phyloP scores from a whole-genome alignment of 2,113 vertebrate genomes.

The Sphaerodactylus townsendi region DNA sequence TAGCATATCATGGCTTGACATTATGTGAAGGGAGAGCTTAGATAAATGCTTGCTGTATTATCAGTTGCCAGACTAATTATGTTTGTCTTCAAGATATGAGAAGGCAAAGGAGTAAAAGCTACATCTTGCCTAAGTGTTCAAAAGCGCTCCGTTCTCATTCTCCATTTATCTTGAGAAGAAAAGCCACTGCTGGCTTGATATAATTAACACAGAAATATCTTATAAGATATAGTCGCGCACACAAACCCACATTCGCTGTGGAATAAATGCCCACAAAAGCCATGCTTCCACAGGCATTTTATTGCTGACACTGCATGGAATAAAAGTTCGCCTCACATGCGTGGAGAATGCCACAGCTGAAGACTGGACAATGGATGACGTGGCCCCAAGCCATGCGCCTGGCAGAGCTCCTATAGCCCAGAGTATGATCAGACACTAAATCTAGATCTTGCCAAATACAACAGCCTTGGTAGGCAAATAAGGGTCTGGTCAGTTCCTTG shows the following conservation, averaged over 20 bases:
- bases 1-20: constrained; percentile 33
- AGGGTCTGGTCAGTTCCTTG: too few species aligned
- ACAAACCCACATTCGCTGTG: constrained; percentile 8
- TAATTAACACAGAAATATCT: background rate
- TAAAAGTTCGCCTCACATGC: too few species aligned
- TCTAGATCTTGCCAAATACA: too few species aligned
- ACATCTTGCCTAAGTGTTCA: constrained; percentile 27
- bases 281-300: too few species aligned
- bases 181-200: constrained; percentile 24
- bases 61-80: constrained; percentile 47
- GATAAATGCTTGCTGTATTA: constrained; percentile 48
- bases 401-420: too few species aligned
- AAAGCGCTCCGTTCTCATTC: constrained; percentile 38
- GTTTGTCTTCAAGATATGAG: constrained; percentile 44
- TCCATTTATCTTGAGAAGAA: constrained; percentile 41
- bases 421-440: too few species aligned
- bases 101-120: constrained; percentile 5
- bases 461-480: too few species aligned
- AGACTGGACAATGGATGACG: too few species aligned
- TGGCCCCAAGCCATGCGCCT: too few species aligned
- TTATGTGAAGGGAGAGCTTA: constrained; percentile 48
- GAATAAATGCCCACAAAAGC: too few species aligned
- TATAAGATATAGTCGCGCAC: background rate
- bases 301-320: too few species aligned
- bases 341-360: too few species aligned